phyloP scores from a whole-genome alignment of 2,888 invertebrate species.

The Carpatolechia fugitivella region DNA sequence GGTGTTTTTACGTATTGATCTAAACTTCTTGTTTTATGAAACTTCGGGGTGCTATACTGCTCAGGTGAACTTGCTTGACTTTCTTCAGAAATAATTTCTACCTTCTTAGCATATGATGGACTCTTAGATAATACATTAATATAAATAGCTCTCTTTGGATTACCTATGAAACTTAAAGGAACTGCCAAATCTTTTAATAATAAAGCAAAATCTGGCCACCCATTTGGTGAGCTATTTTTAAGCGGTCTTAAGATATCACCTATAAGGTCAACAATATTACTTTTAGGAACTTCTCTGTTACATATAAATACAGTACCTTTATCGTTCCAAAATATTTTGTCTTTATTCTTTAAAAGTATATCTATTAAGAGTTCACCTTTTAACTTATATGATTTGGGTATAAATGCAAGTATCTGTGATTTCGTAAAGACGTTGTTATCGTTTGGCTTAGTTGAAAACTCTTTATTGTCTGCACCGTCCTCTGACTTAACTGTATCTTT shows the following conservation, averaged over 20 bases:
- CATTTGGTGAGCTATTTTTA: conserved; percentile 28
- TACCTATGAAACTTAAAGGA: conserved; percentile 30
- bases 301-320: conserved; percentile 27
- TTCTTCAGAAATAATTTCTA: not conserved
- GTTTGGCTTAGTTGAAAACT: not conserved
- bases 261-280: conserved; percentile 33
- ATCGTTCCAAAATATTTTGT: conserved; percentile 25
- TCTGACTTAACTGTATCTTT: not conserved
- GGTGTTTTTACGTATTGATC: not conserved
- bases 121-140: not conserved
- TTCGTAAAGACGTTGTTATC: not conserved
- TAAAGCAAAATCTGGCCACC: conserved; percentile 30
- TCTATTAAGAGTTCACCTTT: conserved; percentile 26
- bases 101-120: not conserved
- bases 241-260: conserved; percentile 31
- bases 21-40: too few species aligned
- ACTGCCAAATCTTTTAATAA: conserved; percentile 27
- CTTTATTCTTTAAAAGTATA: conserved; percentile 14
- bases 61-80: too few species aligned
- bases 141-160: conserved; percentile 21
- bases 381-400: conserved; percentile 25
- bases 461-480: not conserved
- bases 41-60: too few species aligned
- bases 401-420: conserved; percentile 11
- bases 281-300: conserved; percentile 24